Conservation (phyloP, 1,140 invertebrate genomes). For the Brachionus rotundiformis region DNA sequence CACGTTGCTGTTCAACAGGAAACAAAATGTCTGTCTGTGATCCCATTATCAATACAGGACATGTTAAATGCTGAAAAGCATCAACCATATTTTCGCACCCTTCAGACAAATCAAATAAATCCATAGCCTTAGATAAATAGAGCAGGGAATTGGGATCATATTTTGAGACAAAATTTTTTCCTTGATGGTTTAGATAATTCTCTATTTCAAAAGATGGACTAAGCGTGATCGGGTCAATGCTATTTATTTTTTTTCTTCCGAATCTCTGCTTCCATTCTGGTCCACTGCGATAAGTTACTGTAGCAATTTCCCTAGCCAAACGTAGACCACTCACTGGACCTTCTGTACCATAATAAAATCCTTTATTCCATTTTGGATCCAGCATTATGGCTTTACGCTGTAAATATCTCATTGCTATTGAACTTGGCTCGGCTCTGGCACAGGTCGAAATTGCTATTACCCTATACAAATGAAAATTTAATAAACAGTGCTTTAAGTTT, state of each 20-base stretch:
- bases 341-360: slow-evolving; percentile 60
- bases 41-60: slow-evolving; percentile 62
- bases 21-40: slow-evolving; percentile 64
- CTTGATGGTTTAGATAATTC: slow-evolving; percentile 63
- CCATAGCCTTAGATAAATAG: slow-evolving; percentile 65
- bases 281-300: slow-evolving; percentile 63
- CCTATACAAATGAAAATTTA: slow-evolving; percentile 53
- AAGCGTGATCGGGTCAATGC: slow-evolving; percentile 55
- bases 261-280: slow-evolving; percentile 64
- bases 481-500: slow-evolving; percentile 37
- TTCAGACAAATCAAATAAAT: slow-evolving; percentile 62
- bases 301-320: slow-evolving; percentile 63
- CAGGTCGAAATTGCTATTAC: slow-evolving; percentile 62
- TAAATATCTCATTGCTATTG: slow-evolving; percentile 63
- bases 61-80: slow-evolving; percentile 57
- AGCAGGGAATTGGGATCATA: slow-evolving; percentile 64
- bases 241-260: slow-evolving; percentile 58
- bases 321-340: slow-evolving; percentile 63
- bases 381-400: slow-evolving; percentile 63
- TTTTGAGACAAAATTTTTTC: slow-evolving; percentile 62
- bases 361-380: slow-evolving; percentile 64
- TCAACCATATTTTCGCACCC: slow-evolving; percentile 55
- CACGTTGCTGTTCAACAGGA: slow-evolving; percentile 62
- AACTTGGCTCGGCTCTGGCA: slow-evolving; percentile 61
- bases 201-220: slow-evolving; percentile 64